These are phyloP conservation scores for Trematomus bernacchii DNA, from an alignment of 2,797 vertebrate genomes.

Conservation along the genomic window DNA sequence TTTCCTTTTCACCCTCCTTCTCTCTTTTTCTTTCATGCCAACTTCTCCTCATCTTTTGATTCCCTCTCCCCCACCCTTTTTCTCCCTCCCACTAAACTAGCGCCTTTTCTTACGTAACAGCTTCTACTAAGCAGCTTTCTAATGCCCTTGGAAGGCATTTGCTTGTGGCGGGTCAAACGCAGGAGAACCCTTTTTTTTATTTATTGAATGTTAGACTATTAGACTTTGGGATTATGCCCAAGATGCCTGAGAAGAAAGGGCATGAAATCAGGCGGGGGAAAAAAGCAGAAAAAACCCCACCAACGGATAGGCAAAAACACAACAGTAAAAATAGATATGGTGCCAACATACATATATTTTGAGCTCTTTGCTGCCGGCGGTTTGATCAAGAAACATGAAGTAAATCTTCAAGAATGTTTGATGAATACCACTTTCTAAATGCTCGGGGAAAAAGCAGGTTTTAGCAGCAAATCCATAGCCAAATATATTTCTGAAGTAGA, in stretches of 20 bases:
- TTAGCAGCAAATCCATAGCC: constrained; percentile 26
- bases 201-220: constrained; percentile 74
- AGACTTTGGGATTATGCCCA: constrained; percentile 73
- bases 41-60: constrained; percentile 53
- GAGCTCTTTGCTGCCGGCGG: constrained; percentile 46
- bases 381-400: constrained; percentile 48
- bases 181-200: constrained; percentile 56
- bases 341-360: constrained; percentile 58
- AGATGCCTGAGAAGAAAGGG: constrained; percentile 69
- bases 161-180: constrained; percentile 74
- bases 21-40: constrained; percentile 44
- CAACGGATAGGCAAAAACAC: constrained; percentile 43
- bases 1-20: constrained; percentile 33
- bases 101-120: constrained; percentile 65
- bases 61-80: background rate
- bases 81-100: constrained; percentile 40
- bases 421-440: constrained; percentile 31
- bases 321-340: constrained; percentile 62
- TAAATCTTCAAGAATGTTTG: constrained; percentile 57
- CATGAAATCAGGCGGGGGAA: constrained; percentile 67
- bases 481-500: constrained; percentile 16
- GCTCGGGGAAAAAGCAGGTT: constrained; percentile 27
- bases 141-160: constrained; percentile 73
- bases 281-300: constrained; percentile 39
- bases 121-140: constrained; percentile 79